Base-by-base conservation (phyloP, 1,140 invertebrate genomes). In the Listronotus oregonensis region DNA sequence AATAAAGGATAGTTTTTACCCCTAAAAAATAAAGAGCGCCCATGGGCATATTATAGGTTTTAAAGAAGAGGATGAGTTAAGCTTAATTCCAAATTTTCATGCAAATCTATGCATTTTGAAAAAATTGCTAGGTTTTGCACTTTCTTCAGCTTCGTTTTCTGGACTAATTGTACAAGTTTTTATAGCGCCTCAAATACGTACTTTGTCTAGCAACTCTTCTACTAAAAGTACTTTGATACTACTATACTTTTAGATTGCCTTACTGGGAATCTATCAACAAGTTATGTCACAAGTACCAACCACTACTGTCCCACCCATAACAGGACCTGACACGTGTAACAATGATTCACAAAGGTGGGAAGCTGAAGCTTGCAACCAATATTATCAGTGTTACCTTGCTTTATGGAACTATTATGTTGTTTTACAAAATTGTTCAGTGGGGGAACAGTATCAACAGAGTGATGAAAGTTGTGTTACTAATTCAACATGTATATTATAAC, bases 321-420 rank as follows among this genome's bases (percentile, higher is more conserved):
- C 43, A 1, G 43, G 43, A 11, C 43, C 43, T 8, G 6, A 14
- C 1, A 3, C 14, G 6, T 46, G 43, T 46, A 46, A 18, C 17
- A 46, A 46, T 18, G n/a, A 18, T 18, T 46, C 43, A 8, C 43
- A 46, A 14, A 46, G 14, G 14, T 46, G 43, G 43, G 5, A 46
- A 46, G 43, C 43, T 17, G 43, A 11, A 46, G 17, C n/a, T 18
- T 46, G 43, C n/a, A 46, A 46, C n/a, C 43, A 46, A n/a, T 46
- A 46, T n/a, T 46, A 46, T 12, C 14, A 18, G 9, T 46, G 43
- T 46, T 46, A 46, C 43, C 9, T 46, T 3, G 43, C 43, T 14
- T 18, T 46, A 46, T 14, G 43, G 14, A 46, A 46, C 17, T 46
- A 46, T n/a, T 46, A 46, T 46, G 43, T 46, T 4, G 43, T 46